Evolutionary conservation across 30 jellyfish, hydroid and myxozoan genomes (phyloP), one percentile per base, ranked within the genome.

Genomic region (Phacellophora camtschatica): DNA sequence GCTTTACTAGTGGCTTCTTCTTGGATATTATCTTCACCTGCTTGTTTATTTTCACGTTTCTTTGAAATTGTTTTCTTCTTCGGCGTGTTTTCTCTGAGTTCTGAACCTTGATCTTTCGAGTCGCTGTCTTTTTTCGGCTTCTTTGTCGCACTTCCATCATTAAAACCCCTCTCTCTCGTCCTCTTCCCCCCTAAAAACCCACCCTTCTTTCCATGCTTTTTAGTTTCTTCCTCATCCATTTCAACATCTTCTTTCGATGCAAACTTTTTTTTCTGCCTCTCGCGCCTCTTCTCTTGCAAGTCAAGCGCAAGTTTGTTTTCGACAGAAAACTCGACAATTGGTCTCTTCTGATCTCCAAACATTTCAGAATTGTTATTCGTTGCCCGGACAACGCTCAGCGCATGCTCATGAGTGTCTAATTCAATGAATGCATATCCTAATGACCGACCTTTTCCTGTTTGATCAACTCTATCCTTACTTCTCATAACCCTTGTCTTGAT

Each of bases 241-340:
- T 39, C 39, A 7, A 23, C 39, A 29, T 27, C 77, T 43, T 33
- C 77, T 23, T 43, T 18, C 11, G 37, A 23, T 1, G 41, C 88
- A 32, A 73, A 16, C 39, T 86, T 86, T 5, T 49, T 74, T 55
- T 70, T 53, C 58, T 68, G 90, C 67, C 84, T 49, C 31, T 74
- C 96, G 36, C 80, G 87, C 29, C 95, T 73, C 70, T 72, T 73
- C 43, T 84, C 81, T 53, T 84, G 85, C 84, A 86, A n/a, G 31
- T 86, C 90, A 73, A 93, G 56, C 16, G 96, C 96, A 13, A 63
- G 81, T 36, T 88, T 71, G 41, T 86, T 93, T 65, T 93, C 99
- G 18, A 93, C 96, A 2, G 99, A 66, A 75, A 93, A 93, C 56
- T 93, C 99, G 33, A 93, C 99, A 49, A 93, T 93, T 12, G 95